Evolutionary conservation across 2,888 invertebrate genomes (phyloP).

Genomic region (Harmothoe impar): DNA sequence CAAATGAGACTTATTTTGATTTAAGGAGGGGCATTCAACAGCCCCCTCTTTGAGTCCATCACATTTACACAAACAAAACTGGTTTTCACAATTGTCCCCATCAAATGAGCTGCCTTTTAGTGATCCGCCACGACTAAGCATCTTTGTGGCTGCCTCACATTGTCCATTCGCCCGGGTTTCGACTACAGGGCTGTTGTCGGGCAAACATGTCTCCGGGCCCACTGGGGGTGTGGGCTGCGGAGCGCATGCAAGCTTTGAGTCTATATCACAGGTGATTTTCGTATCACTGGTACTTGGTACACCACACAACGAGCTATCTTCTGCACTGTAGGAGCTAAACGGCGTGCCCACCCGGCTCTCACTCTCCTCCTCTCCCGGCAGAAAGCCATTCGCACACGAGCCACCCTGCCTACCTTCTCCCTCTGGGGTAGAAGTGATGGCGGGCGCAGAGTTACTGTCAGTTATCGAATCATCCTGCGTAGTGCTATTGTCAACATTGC

Average conservation of each 20-base stretch:
- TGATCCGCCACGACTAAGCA: neutral
- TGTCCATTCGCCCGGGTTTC: neutral
- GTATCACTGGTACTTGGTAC: neutral
- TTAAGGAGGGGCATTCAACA: neutral
- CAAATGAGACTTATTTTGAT: neutral
- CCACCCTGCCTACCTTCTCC: neutral
- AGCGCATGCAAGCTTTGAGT: neutral
- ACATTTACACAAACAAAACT: neutral
- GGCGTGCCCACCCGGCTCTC: neutral
- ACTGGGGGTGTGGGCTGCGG: neutral
- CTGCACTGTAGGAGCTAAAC: constrained; percentile 24
- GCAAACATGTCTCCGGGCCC: neutral
- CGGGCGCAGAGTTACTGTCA: neutral
- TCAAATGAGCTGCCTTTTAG: constrained; percentile 11
- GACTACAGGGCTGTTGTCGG: neutral
- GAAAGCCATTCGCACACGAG: neutral
- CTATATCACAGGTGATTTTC: constrained; percentile 36
- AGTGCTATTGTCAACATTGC: neutral
- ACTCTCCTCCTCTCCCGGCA: neutral
- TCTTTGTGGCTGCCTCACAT: neutral
- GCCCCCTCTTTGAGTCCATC: neutral
- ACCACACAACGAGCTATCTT: neutral
- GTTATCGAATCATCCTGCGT: neutral
- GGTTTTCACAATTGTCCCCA: neutral
- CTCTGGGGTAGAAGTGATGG: neutral